Base-by-base conservation (phyloP, 2,797 vertebrate species). In the Intellagama lesueurii region DNA sequence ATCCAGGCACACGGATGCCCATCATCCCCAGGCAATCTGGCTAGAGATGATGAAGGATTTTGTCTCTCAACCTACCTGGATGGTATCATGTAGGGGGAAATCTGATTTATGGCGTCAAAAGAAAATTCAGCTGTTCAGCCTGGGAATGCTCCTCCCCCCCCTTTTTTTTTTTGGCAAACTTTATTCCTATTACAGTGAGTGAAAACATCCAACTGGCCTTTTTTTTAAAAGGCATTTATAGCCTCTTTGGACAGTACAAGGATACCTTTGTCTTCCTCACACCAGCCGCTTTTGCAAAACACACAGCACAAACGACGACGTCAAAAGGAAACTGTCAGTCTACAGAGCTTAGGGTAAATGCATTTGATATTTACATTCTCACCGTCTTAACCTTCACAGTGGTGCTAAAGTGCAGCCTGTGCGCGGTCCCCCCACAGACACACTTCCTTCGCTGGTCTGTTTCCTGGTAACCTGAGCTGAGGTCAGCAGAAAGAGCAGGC, bases 371-470 rank as follows among this genome's bases (percentile, higher is more conserved):
- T 94, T 95, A 96, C 95, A 95, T 96, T 96, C 94, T 90, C 91
- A 89, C 91, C 91, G 93, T 95, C 95, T 95, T 49, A 91, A 95
- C 93, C 94, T 96, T 95, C 95, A 95, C 91, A 91, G 91, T 95
- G 94, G 92, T 95, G 95, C 94, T 96, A 95, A 95, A 96, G 95
- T 95, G 95, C 95, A 94, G 91, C 82, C 89, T 86, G 88, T 85
- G 91, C 90, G 91, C 93, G 1, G n/a, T 88, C 9, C 89, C 24
- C 24, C 1, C 56, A 47, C 47, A 72, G 90, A 89, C 87, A 91
- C 66, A 80, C n/a, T 89, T 92, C 70, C 88, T 88, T 78, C 87
- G 81, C 81, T 87, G 92, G 83, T 86, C 90, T 89, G 85, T 89
- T 90, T 92, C 91, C 92, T 92, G 94, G 92, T 95, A 91, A 94